Evolutionary conservation across 2,888 invertebrate species (phyloP).

Genomic region (Rapana venosa): DNA sequence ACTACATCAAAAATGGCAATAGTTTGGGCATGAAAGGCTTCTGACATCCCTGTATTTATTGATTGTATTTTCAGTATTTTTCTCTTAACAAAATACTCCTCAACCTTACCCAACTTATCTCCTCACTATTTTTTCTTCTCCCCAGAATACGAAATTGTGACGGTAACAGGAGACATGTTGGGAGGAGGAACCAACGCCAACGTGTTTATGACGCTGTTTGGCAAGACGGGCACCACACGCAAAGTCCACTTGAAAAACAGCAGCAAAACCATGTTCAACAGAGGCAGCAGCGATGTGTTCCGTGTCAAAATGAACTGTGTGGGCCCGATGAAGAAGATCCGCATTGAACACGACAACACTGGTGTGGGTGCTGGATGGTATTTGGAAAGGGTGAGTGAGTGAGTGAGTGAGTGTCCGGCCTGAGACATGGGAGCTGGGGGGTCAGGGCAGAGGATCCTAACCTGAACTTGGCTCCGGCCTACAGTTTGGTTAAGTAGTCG

Average conservation of each 20-base stretch:
- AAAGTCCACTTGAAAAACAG: slow-evolving; percentile 72
- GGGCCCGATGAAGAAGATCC: slow-evolving; percentile 75
- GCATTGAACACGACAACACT: slow-evolving; percentile 77
- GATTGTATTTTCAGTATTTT: no score
- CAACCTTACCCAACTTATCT: background rate
- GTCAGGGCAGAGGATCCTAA: background rate
- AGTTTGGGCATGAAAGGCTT: no score
- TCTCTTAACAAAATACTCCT: background rate
- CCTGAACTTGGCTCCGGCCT: no score
- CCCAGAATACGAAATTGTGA: slow-evolving; percentile 77
- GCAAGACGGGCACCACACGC: slow-evolving; percentile 74
- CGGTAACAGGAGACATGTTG: slow-evolving; percentile 75
- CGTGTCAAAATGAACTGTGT: slow-evolving; percentile 74
- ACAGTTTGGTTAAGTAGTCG: no score
- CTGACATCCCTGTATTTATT: no score
- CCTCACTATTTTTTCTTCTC: slow-evolving; percentile 8
- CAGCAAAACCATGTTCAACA: slow-evolving; percentile 63
- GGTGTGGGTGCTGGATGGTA: slow-evolving; percentile 78
- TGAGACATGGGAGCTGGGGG: background rate
- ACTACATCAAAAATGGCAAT: no score
- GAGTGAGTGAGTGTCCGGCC: background rate
- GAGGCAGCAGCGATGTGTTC: slow-evolving; percentile 73
- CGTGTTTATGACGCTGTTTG: slow-evolving; percentile 76
- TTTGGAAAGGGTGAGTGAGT: slow-evolving; percentile 73
- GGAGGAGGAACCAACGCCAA: slow-evolving; percentile 77